These are phyloP conservation scores for Euphonia xanthogaster DNA, from an alignment of 2,797 vertebrate species.

Conservation along the genomic window DNA sequence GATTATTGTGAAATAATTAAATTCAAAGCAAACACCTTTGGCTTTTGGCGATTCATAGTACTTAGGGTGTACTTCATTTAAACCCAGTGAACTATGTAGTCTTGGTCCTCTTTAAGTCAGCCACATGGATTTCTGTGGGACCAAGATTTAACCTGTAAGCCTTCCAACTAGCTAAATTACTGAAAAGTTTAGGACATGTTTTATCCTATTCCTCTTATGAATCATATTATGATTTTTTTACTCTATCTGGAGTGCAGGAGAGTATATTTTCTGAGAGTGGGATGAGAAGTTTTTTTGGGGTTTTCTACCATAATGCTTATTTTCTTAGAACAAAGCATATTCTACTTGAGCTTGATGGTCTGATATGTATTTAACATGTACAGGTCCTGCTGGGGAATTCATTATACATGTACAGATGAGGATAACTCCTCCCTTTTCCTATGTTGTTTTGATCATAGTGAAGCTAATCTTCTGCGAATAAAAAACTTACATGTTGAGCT, in stretches of 20 bases:
- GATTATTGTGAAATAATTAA: neutral
- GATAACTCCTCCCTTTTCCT: neutral
- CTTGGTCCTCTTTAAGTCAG: neutral
- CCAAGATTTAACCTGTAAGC: neutral
- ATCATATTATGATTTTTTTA: neutral
- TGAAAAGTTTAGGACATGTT: neutral
- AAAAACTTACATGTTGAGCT: neutral
- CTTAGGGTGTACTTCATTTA: neutral
- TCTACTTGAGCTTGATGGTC: neutral
- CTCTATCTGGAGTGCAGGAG: neutral
- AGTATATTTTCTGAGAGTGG: neutral
- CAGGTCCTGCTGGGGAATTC: neutral
- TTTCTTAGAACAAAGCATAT: neutral
- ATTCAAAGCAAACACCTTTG: neutral
- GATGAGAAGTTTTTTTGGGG: neutral
- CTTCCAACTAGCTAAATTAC: neutral
- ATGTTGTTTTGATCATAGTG: neutral
- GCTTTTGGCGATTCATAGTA: neutral
- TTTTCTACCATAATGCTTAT: neutral
- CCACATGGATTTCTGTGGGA: neutral
- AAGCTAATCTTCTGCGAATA: slow-evolving; percentile 34
- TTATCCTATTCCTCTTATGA: neutral
- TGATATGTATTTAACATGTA: neutral
- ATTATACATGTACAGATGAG: neutral
- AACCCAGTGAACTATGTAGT: neutral